Base-by-base conservation (phyloP, 1,140 invertebrate species). In the Eufriesea mexicana region DNA sequence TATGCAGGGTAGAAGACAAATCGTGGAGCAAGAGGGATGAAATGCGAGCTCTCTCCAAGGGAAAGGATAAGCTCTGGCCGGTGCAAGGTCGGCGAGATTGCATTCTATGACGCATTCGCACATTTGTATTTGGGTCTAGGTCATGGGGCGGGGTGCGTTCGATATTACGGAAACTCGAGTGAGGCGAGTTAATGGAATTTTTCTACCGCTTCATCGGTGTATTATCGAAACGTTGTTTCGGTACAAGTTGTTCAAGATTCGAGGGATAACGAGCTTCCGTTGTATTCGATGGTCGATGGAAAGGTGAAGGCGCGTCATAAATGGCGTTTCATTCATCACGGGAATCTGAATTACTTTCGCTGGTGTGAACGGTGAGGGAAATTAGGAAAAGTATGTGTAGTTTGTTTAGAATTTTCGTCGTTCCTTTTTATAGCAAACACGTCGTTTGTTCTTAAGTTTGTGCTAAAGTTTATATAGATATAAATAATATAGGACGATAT, bases 121-220 rank as follows among this genome's bases (percentile, higher is more conserved):
- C 54, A 67, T 71, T 59, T 35, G 62, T 76, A 87, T 88, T 54
- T 79, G 59, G 86, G 86, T 88, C 86, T 88, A 87, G 86, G 87
- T 87, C 86, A 85, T 83, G 66, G 86, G 83, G 35, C 35, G 62
- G 25, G 49, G 45, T 61, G 55, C 57, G 68, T 81, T 64, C 78
- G 62, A 86, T 84, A 86, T 84, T 75, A 84, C 49, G n/a, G 57
- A n/a, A n/a, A 62, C 61, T 72, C 49, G 49, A 49, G 35, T 25
- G 28, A 54, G 16, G 2, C 20, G n/a, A 23, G 47, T n/a, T 79
- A 61, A 71, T 71, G 20, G 70, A 74, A 66, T 81, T 75, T 81
- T 81, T 62, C n/a, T 75, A 49, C 49, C 10, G 25, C 16, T 14
- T 28, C 7, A 23, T 49, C 2, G 18, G 2, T 28, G 5, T 18